Evolutionary conservation across 2,113 vertebrate species (phyloP), one percentile per base, ranked within the genome.

Genomic region (Abramis brama): DNA sequence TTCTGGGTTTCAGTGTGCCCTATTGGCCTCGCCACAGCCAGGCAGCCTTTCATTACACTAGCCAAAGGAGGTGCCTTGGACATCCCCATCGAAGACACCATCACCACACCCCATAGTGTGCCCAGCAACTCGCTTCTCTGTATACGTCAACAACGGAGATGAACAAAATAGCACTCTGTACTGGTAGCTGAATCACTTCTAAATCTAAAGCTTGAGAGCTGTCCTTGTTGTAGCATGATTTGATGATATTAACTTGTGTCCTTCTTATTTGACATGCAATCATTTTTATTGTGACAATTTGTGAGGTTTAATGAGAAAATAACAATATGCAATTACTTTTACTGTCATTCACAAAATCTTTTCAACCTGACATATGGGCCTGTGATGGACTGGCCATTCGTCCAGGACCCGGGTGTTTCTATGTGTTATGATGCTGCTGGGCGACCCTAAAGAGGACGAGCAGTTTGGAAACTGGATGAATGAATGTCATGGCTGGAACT

Each of bases 41-140:
- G 88, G 86, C 86, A 87, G 83, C 85, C 89, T 90, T 89, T 89
- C 86, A 89, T 90, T 90, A 90, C 50, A 62, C 57, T 50, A 76
- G 45, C 82, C 52, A 84, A 86, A 66, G 89, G 82, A 87, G 87
- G 88, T 80, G 81, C 79, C 76, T 43, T 77, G 82, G 45, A 71
- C 86, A 90, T 81, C 89, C 87, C 84, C 87, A 80, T 82, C 62
- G 45, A 87, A 85, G 85, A 74, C 80, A 68, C 76, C 33, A 55
- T 82, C 80, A 60, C 86, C 84, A 76, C 86, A 88, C 84, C 76
- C 86, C 39, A 19, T 57, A 60, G 47, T 15, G 55, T 62, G 77
- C 77, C 64, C 27, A 23, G 60, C 10, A 21, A 19, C n/a, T 21
- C 45, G 21, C 19, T 52, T 33, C 64, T 50, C 23, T 64, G 59